A percentile compares a stretch with the other conserved stretches of the same genome.
phyloP scores from a whole-genome alignment of 1,140 invertebrate genomes.

The Hestina assimilis region DNA sequence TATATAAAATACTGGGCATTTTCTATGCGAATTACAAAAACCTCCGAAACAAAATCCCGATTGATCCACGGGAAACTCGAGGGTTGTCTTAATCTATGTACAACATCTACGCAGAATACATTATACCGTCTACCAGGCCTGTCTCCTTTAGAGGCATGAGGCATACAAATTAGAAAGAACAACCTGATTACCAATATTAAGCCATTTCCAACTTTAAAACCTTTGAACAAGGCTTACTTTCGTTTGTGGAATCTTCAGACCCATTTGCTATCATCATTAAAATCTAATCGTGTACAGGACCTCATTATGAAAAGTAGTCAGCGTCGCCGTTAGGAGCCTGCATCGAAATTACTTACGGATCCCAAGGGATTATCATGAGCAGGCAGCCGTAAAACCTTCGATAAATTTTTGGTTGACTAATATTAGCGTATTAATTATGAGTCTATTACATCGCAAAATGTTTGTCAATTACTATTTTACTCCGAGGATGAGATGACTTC shows the following conservation, averaged over 20 bases:
- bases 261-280: constrained; percentile 62
- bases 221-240: constrained; percentile 19
- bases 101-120: constrained; percentile 44
- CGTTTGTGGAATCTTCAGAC: neutral
- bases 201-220: constrained; percentile 21
- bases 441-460: too few species aligned
- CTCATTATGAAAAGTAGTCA: constrained; percentile 62
- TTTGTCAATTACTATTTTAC: too few species aligned
- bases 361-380: too few species aligned
- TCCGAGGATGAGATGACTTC: too few species aligned
- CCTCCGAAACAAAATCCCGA: too few species aligned
- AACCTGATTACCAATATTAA: neutral
- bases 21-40: too few species aligned
- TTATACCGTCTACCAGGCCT: constrained; percentile 62
- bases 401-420: too few species aligned
- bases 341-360: constrained; percentile 34
- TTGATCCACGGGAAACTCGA: too few species aligned
- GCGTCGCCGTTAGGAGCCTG: constrained; percentile 47
- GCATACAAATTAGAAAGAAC: constrained; percentile 59
- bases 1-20: too few species aligned
- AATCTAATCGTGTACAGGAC: constrained; percentile 64
- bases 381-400: too few species aligned
- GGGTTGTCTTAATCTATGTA: too few species aligned
- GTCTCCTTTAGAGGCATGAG: constrained; percentile 47
- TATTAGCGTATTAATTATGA: too few species aligned